These are phyloP conservation scores for Galeopsomyia nigrocyanea DNA, from an alignment of 2,888 invertebrate species.

Conservation along the genomic window DNA sequence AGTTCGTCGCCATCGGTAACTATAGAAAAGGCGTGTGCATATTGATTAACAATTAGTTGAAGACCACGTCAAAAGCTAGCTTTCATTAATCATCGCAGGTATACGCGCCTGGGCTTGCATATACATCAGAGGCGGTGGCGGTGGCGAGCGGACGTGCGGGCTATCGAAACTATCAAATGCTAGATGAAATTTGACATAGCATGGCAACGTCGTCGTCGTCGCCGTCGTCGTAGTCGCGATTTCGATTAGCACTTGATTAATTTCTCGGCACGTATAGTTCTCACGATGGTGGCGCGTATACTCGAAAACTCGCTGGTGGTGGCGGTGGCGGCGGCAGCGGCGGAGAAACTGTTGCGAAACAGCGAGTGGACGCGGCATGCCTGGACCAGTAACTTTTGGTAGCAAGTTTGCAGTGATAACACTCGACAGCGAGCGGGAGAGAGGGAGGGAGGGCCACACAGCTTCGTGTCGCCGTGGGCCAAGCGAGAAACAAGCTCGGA, in stretches of 20 bases:
- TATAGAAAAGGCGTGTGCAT: no score
- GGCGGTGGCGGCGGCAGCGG: background rate
- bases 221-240: background rate
- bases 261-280: constrained; percentile 29
- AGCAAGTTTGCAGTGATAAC: constrained; percentile 47
- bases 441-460: constrained; percentile 25
- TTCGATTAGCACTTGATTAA: constrained; percentile 46
- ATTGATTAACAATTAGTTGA: no score
- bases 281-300: background rate
- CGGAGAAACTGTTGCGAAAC: constrained; percentile 41
- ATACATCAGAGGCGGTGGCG: no score
- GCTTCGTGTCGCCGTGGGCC: background rate
- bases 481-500: constrained; percentile 32
- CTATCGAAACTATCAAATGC: constrained; percentile 21
- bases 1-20: no score
- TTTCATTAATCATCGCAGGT: constrained; percentile 16
- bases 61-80: background rate
- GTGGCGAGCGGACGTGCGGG: background rate
- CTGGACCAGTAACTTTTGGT: constrained; percentile 44
- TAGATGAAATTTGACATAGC: constrained; percentile 25
- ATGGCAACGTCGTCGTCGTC: background rate
- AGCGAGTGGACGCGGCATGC: constrained; percentile 31
- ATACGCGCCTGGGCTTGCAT: no score
- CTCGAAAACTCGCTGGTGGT: background rate
- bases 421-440: constrained; percentile 33